phyloP scores from a whole-genome alignment of 2,888 invertebrate species.

The Sympetrum striolatum region DNA sequence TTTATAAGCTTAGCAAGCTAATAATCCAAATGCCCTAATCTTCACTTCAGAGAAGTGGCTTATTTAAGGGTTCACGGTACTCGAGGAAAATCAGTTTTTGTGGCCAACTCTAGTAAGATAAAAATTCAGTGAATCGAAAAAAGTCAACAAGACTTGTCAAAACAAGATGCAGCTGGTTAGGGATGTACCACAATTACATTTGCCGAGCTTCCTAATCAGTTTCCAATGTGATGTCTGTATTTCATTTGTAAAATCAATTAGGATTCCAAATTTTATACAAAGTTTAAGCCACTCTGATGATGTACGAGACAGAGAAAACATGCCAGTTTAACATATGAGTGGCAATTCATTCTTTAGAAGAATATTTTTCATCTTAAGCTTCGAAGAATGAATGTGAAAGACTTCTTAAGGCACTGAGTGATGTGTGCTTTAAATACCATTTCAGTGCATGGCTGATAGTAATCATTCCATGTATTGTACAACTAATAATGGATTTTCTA shows the following conservation, averaged over 20 bases:
- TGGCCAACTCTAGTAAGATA: background rate
- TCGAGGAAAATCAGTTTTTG: background rate
- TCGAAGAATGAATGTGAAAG: background rate
- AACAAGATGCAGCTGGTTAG: conserved; percentile 1
- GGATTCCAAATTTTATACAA: conserved; percentile 3
- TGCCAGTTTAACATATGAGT: background rate
- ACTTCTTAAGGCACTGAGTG: conserved; percentile 25
- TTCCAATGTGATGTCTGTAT: background rate
- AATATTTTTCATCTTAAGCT: conserved; percentile 20
- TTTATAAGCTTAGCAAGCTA: background rate
- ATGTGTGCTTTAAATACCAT: background rate
- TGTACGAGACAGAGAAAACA: background rate
- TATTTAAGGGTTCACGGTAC: background rate
- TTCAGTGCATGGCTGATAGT: conserved; percentile 18
- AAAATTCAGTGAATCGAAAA: conserved; percentile 4
- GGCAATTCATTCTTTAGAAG: background rate
- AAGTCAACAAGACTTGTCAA: background rate
- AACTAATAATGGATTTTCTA: conserved; percentile 2
- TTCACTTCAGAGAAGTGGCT: conserved; percentile 38
- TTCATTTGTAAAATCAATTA: background rate
- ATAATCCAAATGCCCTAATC: conserved; percentile 10
- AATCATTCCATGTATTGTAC: conserved; percentile 32
- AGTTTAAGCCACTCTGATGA: background rate
- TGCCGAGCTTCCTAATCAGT: background rate
- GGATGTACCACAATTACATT: background rate